A percentile compares a stretch with the other conserved stretches of the same genome.
These are phyloP conservation scores for Orchestes rusci DNA, from an alignment of 2,888 invertebrate species.

Conservation along the genomic window DNA sequence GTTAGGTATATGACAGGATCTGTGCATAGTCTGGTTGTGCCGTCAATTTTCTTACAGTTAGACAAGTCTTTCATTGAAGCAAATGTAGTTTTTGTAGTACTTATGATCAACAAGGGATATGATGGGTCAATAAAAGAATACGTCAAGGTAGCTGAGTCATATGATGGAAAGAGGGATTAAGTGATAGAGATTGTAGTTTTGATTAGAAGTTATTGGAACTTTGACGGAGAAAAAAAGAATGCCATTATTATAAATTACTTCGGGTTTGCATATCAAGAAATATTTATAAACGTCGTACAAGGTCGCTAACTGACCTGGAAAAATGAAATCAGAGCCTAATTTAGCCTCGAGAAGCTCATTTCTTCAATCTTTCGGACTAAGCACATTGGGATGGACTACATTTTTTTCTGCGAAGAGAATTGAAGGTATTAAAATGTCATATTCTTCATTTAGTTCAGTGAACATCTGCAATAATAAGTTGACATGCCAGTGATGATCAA, in stretches of 20 bases:
- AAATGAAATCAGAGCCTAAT: too few relatives aligned
- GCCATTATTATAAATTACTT: too few relatives aligned
- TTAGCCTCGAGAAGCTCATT: too few relatives aligned
- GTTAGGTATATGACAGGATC: conserved; percentile 1
- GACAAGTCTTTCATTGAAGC: conserved; percentile 1
- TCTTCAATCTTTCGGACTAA: too few relatives aligned
- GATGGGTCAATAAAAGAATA: conserved; percentile 1
- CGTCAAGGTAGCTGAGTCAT: not conserved
- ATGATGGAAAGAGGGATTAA: not conserved
- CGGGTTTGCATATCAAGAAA: too few relatives aligned
- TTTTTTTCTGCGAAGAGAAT: not conserved
- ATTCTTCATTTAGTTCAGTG: conserved; percentile 1
- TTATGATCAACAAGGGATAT: conserved; percentile 1
- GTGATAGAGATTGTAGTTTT: not conserved
- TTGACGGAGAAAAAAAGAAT: conserved; percentile 1
- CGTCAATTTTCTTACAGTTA: conserved; percentile 1
- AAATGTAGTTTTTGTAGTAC: conserved; percentile 4
- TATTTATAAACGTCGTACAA: not conserved
- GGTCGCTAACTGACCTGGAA: conserved; percentile 1
- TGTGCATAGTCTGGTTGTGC: not conserved
- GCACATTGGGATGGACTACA: not conserved
- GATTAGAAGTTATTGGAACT: conserved; percentile 1
- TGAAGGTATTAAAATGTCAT: not conserved
- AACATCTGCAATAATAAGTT: not conserved
- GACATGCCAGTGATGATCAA: too few relatives aligned